Evolutionary conservation across 2,797 vertebrate genomes (phyloP).

Genomic region (Xiphophorus birchmanni): DNA sequence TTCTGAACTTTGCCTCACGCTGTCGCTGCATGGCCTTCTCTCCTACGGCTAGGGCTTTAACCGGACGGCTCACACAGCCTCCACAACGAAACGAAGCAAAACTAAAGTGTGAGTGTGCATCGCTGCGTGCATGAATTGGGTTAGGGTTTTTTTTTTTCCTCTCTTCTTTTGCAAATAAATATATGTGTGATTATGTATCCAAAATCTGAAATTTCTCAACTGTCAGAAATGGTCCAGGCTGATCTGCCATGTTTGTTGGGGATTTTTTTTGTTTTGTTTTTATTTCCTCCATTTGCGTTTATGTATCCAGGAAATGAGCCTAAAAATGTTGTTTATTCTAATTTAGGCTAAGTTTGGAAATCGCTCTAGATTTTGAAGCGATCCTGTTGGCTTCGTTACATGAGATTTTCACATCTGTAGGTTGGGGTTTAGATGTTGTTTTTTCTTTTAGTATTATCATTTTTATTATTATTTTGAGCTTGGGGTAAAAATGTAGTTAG

Average conservation of each 20-base stretch:
- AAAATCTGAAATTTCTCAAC: constrained; percentile 35
- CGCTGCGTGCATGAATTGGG: constrained; percentile 44
- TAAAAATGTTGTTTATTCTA: constrained; percentile 1
- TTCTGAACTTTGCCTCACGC: constrained; percentile 46
- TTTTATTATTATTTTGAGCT: constrained; percentile 6
- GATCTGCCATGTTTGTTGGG: constrained; percentile 38
- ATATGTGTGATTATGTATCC: constrained; percentile 7
- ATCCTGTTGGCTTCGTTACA: constrained; percentile 10
- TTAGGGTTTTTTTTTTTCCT: background rate
- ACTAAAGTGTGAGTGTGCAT: constrained; percentile 32
- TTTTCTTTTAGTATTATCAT: too few relatives aligned
- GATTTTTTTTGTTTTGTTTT: constrained; percentile 21
- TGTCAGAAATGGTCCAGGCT: constrained; percentile 45
- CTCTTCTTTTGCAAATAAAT: too few relatives aligned
- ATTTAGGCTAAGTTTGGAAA: constrained; percentile 17
- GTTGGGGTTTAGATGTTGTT: background rate
- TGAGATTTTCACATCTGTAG: constrained; percentile 14
- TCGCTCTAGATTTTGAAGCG: background rate
- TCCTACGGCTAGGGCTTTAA: constrained; percentile 50
- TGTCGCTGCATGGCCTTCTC: constrained; percentile 61
- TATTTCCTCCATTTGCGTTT: constrained; percentile 31
- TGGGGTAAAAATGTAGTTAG: constrained; percentile 31
- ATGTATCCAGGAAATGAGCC: constrained; percentile 12
- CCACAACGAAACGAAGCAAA: background rate
- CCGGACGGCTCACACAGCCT: constrained; percentile 28